phyloP scores from a whole-genome alignment of 1,140 invertebrate genomes.

The Pollicipes pollicipes region DNA sequence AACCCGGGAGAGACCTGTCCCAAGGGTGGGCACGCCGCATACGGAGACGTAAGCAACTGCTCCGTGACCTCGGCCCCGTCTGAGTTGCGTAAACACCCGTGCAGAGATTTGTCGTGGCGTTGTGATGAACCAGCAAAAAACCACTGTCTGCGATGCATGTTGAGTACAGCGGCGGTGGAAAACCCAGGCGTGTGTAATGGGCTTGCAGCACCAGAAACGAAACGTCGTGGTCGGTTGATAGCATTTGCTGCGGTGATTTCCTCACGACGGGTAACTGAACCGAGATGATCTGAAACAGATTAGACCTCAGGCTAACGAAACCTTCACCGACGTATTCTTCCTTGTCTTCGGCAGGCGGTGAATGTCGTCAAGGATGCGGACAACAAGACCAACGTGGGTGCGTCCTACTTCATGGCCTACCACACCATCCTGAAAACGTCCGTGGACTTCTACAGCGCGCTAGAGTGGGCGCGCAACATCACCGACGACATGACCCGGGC shows the following conservation, averaged over 20 bases:
- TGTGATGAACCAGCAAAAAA: too few relatives aligned
- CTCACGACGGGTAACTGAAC: too few relatives aligned
- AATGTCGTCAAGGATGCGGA: slow-evolving; percentile 12
- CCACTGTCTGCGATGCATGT: too few relatives aligned
- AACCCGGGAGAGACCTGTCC: slow-evolving; percentile 56
- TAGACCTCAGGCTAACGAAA: not conserved
- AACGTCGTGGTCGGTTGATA: too few relatives aligned
- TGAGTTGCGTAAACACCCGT: too few relatives aligned
- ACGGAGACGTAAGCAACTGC: slow-evolving; percentile 35
- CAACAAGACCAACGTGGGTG: slow-evolving; percentile 18
- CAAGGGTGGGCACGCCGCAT: slow-evolving; percentile 57
- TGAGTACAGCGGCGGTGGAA: too few relatives aligned
- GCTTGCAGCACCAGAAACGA: too few relatives aligned
- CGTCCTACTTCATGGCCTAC: slow-evolving; percentile 74
- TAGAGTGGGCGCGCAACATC: slow-evolving; percentile 51
- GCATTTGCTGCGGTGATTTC: too few relatives aligned
- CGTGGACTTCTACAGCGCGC: slow-evolving; percentile 57
- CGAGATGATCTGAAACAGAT: slow-evolving; percentile 25
- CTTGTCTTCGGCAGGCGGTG: slow-evolving; percentile 32
- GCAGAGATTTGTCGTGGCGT: too few relatives aligned
- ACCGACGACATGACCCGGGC: slow-evolving; percentile 51
- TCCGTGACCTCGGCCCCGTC: too few relatives aligned
- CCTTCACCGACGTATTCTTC: slow-evolving; percentile 7
- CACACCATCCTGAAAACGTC: slow-evolving; percentile 59
- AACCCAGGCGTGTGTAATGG: too few relatives aligned